phyloP scores from a whole-genome alignment of 2,888 invertebrate species.

The Dicyrtoma fusca region DNA sequence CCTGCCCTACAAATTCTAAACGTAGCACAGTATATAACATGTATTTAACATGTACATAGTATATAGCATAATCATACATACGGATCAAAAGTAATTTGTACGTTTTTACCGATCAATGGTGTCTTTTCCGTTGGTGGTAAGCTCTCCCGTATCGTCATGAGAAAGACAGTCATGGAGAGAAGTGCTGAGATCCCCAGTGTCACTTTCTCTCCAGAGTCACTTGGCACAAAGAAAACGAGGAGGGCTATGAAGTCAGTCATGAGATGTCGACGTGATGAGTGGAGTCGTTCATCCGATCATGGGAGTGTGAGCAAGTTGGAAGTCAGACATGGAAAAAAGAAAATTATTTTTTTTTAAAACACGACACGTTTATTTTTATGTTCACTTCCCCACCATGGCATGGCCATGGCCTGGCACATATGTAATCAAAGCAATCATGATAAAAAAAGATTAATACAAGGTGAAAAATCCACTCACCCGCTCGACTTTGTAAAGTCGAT shows the following conservation, averaged over 20 bases:
- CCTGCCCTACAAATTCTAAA: neutral
- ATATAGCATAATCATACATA: neutral
- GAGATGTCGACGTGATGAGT: neutral
- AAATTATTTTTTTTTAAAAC: too few species aligned
- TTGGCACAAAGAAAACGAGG: conserved; percentile 84
- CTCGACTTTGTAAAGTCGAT: too few species aligned
- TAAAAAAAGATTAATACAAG: too few species aligned
- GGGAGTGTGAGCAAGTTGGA: too few species aligned
- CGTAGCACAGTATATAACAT: neutral
- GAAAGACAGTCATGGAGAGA: conserved; percentile 85
- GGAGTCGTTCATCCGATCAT: neutral
- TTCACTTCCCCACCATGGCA: too few species aligned
- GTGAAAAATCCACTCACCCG: too few species aligned
- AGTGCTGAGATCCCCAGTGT: conserved; percentile 83
- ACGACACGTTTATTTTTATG: too few species aligned
- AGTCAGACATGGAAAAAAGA: too few species aligned
- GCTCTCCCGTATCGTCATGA: conserved; percentile 84
- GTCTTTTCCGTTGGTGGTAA: conserved; percentile 85
- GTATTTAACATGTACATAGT: neutral
- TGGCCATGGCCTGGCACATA: too few species aligned
- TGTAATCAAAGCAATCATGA: too few species aligned
- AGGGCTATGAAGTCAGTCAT: conserved; percentile 69
- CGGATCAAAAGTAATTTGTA: neutral
- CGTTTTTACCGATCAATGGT: conserved; percentile 74
- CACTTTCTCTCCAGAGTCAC: conserved; percentile 85